A percentile compares a stretch with the other conserved stretches of the same genome.
Evolutionary conservation across 1,140 invertebrate genomes (phyloP).

Genomic region (Drosophila rufa): DNA sequence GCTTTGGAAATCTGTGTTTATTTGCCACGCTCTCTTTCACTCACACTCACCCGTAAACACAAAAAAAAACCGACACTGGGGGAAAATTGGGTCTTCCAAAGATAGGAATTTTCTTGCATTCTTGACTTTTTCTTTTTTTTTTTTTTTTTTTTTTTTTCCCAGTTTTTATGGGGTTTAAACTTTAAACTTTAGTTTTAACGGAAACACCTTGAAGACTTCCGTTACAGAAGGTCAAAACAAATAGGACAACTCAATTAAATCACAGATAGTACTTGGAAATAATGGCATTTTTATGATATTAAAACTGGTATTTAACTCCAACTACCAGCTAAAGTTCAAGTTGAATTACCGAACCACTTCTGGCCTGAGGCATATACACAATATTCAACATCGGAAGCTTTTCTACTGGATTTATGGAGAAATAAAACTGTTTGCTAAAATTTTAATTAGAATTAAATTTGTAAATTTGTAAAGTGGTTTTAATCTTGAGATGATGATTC

Average conservation of each 20-base stretch:
- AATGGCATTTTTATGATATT: neutral
- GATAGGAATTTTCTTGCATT: neutral
- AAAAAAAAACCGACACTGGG: conserved; percentile 20
- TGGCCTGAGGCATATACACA: neutral
- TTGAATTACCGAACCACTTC: conserved; percentile 5
- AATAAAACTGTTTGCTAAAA: too few species aligned
- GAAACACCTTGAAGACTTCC: neutral
- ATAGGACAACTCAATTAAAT: neutral
- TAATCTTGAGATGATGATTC: too few species aligned
- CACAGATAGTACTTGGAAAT: neutral
- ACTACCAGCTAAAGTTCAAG: conserved; percentile 8
- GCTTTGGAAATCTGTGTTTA: conserved; percentile 82
- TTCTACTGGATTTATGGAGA: too few species aligned
- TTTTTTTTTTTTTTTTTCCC: too few species aligned
- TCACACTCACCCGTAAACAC: conserved; percentile 42
- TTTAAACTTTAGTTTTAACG: neutral
- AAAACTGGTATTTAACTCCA: neutral
- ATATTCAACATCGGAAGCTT: neutral
- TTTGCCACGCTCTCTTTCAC: conserved; percentile 79
- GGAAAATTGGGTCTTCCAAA: neutral
- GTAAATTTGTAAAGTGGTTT: too few species aligned
- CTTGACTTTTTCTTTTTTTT: too few species aligned
- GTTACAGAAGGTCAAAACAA: neutral
- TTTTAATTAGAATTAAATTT: too few species aligned
- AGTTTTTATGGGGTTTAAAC: neutral